Evolutionary conservation across 2,888 invertebrate genomes (phyloP).

Genomic region (Netelia melanura): DNA sequence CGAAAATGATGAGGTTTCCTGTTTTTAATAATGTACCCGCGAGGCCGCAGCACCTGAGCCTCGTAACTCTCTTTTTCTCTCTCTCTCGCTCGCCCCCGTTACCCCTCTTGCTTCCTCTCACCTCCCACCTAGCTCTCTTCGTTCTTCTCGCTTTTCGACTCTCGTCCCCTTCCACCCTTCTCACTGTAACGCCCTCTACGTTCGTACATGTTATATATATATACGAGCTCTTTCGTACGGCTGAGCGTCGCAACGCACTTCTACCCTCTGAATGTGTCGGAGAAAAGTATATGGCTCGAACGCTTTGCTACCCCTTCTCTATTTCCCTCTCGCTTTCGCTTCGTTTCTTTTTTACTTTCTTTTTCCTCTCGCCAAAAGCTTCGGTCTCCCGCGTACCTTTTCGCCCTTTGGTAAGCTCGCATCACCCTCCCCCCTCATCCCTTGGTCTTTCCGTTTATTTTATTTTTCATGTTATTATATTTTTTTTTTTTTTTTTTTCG

Average conservation of each 20-base stretch:
- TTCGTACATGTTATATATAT: not conserved
- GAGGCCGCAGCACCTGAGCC: slow-evolving; percentile 81
- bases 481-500: not conserved
- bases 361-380: slow-evolving; percentile 62
- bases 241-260: slow-evolving; percentile 61
- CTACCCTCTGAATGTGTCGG: slow-evolving; percentile 20
- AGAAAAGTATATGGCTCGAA: slow-evolving; percentile 36
- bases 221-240: slow-evolving; percentile 15
- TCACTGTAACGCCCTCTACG: slow-evolving; percentile 53
- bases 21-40: slow-evolving; percentile 83
- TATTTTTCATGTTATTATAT: slow-evolving; percentile 6
- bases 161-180: slow-evolving; percentile 43
- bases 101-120: slow-evolving; percentile 45
- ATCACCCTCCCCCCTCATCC: slow-evolving; percentile 4
- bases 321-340: slow-evolving; percentile 50
- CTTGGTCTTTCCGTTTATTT: slow-evolving; percentile 60
- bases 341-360: slow-evolving; percentile 67
- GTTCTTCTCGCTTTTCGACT: slow-evolving; percentile 68
- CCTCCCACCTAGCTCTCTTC: slow-evolving; percentile 40
- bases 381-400: slow-evolving; percentile 68
- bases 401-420: slow-evolving; percentile 54
- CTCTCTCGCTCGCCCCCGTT: slow-evolving; percentile 58
- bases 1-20: slow-evolving; percentile 83
- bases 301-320: slow-evolving; percentile 34
- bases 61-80: slow-evolving; percentile 80